Conservation (phyloP, 2,888 invertebrate genomes). For the Ptychoptera contaminata region DNA sequence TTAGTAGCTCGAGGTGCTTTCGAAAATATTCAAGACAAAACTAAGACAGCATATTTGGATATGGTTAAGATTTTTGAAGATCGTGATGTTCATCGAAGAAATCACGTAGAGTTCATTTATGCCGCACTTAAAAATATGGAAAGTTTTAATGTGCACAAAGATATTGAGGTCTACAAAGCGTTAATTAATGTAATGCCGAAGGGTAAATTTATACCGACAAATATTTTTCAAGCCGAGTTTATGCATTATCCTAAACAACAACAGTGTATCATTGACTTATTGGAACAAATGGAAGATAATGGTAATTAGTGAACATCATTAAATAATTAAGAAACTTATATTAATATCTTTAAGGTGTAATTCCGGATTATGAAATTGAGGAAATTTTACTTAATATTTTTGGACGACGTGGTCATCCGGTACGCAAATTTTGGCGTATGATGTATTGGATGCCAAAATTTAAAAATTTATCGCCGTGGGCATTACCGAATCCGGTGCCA, state of each 20-base stretch:
- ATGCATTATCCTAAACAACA: slow-evolving; percentile 94
- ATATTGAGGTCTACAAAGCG: slow-evolving; percentile 72
- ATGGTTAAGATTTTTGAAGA: slow-evolving; percentile 59
- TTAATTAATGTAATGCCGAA: slow-evolving; percentile 76
- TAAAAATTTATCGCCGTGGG: slow-evolving; percentile 76
- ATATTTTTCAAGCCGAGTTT: slow-evolving; percentile 74
- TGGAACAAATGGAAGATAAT: slow-evolving; percentile 90
- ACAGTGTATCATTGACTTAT: slow-evolving; percentile 74
- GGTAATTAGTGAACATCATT: slow-evolving; percentile 34
- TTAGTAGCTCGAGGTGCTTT: slow-evolving; percentile 8
- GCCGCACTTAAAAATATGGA: slow-evolving; percentile 78
- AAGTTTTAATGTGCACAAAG: slow-evolving; percentile 76
- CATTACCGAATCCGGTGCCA: slow-evolving; percentile 61
- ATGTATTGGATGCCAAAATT: slow-evolving; percentile 93
- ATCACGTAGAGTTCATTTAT: slow-evolving; percentile 90
- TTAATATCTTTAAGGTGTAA: slow-evolving; percentile 44
- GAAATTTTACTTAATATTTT: slow-evolving; percentile 69
- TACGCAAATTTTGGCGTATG: slow-evolving; percentile 65
- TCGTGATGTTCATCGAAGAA: slow-evolving; percentile 52
- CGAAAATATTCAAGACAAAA: slow-evolving; percentile 28
- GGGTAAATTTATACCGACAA: slow-evolving; percentile 70
- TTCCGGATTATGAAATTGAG: slow-evolving; percentile 83
- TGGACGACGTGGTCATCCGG: slow-evolving; percentile 56
- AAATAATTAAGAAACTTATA: background rate
- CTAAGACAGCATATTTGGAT: slow-evolving; percentile 51